Evolutionary conservation across 2,888 invertebrate genomes (phyloP).

Genomic region (Cylloceria caligata): DNA sequence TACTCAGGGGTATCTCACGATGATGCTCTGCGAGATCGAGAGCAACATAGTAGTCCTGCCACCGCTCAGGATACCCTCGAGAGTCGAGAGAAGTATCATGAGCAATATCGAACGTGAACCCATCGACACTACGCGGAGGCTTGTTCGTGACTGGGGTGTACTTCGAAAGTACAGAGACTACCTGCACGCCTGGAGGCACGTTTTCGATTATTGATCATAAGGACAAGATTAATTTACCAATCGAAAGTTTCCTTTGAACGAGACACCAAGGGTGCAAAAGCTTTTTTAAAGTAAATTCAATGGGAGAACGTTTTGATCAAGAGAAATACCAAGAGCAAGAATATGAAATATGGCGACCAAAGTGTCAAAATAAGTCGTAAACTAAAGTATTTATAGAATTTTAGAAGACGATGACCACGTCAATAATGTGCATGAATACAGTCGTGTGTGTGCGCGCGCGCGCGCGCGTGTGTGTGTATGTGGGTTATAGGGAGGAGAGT

Average conservation of each 20-base stretch:
- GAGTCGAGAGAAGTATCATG: slow-evolving; percentile 81
- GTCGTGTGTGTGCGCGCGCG: no score
- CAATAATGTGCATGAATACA: no score
- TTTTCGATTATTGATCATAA: slow-evolving; percentile 77
- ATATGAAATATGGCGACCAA: slow-evolving; percentile 58
- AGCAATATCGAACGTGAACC: slow-evolving; percentile 78
- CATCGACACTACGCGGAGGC: slow-evolving; percentile 80
- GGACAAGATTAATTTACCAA: no score
- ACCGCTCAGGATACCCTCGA: slow-evolving; percentile 74
- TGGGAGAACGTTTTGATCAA: slow-evolving; percentile 15
- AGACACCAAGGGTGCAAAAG: not conserved
- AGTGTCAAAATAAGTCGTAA: slow-evolving; percentile 62
- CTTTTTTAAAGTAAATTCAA: not conserved
- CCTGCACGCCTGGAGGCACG: slow-evolving; percentile 82
- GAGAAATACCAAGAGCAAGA: slow-evolving; percentile 48
- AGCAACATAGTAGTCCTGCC: slow-evolving; percentile 79
- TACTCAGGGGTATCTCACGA: slow-evolving; percentile 78
- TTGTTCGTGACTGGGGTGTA: slow-evolving; percentile 83
- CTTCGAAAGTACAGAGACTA: slow-evolving; percentile 83
- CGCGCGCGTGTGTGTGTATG: slow-evolving; percentile 44
- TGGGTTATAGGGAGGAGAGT: slow-evolving; percentile 27
- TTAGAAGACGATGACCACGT: slow-evolving; percentile 63
- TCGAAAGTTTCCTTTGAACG: slow-evolving; percentile 1
- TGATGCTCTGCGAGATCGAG: slow-evolving; percentile 87
- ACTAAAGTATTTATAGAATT: slow-evolving; percentile 65